Base-by-base conservation (phyloP, 1,140 invertebrate genomes). In the Achroia grisella region DNA sequence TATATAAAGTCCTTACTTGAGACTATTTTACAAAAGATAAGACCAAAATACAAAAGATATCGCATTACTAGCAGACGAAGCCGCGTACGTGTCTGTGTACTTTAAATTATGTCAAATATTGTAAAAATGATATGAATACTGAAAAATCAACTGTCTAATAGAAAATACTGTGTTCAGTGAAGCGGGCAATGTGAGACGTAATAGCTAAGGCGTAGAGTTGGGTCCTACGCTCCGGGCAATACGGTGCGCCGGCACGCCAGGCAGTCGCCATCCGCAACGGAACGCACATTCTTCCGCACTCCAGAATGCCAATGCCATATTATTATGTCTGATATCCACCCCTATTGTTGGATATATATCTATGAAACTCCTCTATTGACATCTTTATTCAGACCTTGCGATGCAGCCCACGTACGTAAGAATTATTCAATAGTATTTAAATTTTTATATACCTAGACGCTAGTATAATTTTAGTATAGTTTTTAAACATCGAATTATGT, bases 291-390 rank as follows among this genome's bases (percentile, higher is more conserved):
- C 75, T 67, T 77, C 58, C 65, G 47, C 61, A 63, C 62, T 58
- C 49, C 65, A 42, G 73, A 71, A 82, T 82, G 79, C 78, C 75
- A 71, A 78, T 73, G 70, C 45, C 66, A 68, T 79, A 79, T 79
- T 82, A 82, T 78, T 79, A 78, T 82, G 75, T 80, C 67, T 72
- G 71, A 82, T 76, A 66, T 69, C 65, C 53, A 50, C 60, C 58
- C 59, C 52, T 65, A 71, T 74, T 75, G 66, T 69, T 63, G 60
- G 52, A 65, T 73, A 65, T 67, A 69, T 56, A 60, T 54, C 52
- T 57, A 68, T 50, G 34, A 52, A 52, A 39, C 58, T 58, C 64
- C 58, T 58, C 64, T 68, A 72, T 71, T 72, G 55, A 79, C 60
- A 66, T 68, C 69, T 71, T 23, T 56, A 71, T 64, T 70, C 41